These are phyloP conservation scores for Syritta pipiens DNA, from an alignment of 2,888 invertebrate species.

Conservation along the genomic window DNA sequence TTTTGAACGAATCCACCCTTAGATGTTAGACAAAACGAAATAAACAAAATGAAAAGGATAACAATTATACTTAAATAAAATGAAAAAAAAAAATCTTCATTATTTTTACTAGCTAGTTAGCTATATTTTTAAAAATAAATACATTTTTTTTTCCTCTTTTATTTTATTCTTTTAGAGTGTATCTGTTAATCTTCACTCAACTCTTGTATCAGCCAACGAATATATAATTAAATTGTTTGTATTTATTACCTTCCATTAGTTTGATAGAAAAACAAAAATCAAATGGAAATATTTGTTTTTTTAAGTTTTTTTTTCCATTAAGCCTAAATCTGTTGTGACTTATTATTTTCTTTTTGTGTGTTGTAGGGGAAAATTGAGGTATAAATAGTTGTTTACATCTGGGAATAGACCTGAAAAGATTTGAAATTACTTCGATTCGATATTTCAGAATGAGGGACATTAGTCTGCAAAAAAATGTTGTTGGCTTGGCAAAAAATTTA, in stretches of 20 bases:
- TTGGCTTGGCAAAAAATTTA: too few species aligned
- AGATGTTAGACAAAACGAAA: constrained; percentile 58
- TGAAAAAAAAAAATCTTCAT: constrained; percentile 23
- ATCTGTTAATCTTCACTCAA: constrained; percentile 37
- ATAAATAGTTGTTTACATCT: too few species aligned
- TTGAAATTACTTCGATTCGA: too few species aligned
- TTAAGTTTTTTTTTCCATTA: constrained; percentile 20
- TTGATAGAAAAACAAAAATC: constrained; percentile 1
- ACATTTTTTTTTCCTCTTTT: constrained; percentile 34
- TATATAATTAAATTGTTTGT: constrained; percentile 38
- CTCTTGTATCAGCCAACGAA: constrained; percentile 63
- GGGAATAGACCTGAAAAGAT: too few species aligned
- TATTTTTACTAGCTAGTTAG: constrained; percentile 66
- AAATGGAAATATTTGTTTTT: background rate
- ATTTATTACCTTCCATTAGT: constrained; percentile 32
- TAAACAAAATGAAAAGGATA: constrained; percentile 23
- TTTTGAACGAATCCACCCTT: constrained; percentile 71
- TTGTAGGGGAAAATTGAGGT: background rate
- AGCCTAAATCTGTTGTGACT: constrained; percentile 30
- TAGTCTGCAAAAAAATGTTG: too few species aligned
- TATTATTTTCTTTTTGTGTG: background rate
- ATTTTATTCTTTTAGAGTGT: constrained; percentile 11
- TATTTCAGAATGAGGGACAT: too few species aligned
- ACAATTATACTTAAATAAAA: constrained; percentile 46
- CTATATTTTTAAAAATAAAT: constrained; percentile 60